Evolutionary conservation across 2,113 vertebrate genomes (phyloP).

Genomic region (Lethenteron camtschaticum): DNA sequence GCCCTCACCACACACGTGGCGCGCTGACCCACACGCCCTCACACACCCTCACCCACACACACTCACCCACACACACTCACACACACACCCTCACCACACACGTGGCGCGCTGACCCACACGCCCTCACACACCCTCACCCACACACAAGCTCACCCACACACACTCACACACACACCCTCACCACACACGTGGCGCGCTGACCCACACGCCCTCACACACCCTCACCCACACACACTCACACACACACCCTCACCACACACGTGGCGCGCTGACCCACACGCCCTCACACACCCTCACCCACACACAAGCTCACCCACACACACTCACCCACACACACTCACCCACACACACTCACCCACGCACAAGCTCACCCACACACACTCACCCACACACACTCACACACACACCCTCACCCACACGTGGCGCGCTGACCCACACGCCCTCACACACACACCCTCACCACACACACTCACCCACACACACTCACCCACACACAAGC

Average conservation of each 20-base stretch:
- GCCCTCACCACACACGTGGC: background rate
- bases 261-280: too few species aligned
- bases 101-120: background rate
- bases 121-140: background rate
- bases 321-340: background rate
- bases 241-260: background rate
- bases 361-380: too few species aligned
- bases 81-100: too few species aligned
- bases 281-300: background rate
- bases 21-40: background rate
- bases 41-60: too few species aligned
- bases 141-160: background rate
- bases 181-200: too few species aligned
- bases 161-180: background rate
- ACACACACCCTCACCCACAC: background rate
- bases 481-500: background rate
- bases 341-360: background rate
- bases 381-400: background rate
- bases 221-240: background rate
- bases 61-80: background rate
- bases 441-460: background rate
- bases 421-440: too few species aligned
- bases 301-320: background rate
- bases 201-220: background rate
- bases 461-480: background rate